Percentiles rank a stretch among this genome's conserved stretches.
These are phyloP conservation scores for Thereva nobilitata DNA, from an alignment of 2,888 invertebrate species.

Conservation along the genomic window DNA sequence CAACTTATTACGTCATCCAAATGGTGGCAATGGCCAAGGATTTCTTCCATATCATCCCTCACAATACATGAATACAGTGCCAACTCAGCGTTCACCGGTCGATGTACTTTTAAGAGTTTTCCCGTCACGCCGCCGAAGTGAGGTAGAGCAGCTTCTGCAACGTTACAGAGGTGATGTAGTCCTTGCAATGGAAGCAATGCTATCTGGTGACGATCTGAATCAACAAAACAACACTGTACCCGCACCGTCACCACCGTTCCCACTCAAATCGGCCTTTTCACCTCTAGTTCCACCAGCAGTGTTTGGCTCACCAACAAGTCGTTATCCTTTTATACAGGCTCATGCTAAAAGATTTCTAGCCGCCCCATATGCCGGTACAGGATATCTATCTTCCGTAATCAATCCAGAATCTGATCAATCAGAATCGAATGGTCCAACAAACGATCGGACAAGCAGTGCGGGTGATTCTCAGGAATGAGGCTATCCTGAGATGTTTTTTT, in stretches of 20 bases:
- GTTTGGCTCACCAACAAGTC: conserved; percentile 56
- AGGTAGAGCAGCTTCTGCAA: conserved; percentile 83
- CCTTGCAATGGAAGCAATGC: conserved; percentile 90
- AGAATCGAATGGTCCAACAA: conserved; percentile 57
- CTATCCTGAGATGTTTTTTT: too few relatives aligned
- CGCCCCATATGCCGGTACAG: conserved; percentile 82
- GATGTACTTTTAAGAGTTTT: conserved; percentile 89
- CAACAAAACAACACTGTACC: conserved; percentile 48
- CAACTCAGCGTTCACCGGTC: conserved; percentile 73
- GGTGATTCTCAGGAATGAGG: conserved; percentile 58
- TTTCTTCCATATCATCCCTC: conserved; percentile 59
- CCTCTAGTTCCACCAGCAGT: conserved; percentile 65
- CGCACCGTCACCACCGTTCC: conserved; percentile 54
- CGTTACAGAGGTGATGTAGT: conserved; percentile 87
- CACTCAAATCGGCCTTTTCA: conserved; percentile 73
- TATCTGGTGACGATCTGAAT: conserved; percentile 64
- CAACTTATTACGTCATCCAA: conserved; percentile 50
- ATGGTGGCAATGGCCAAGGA: conserved; percentile 54
- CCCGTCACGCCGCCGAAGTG: conserved; percentile 81
- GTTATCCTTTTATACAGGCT: conserved; percentile 62
- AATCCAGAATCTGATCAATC: conserved; percentile 56
- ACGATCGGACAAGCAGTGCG: conserved; percentile 55
- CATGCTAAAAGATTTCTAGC: conserved; percentile 77
- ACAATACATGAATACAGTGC: conserved; percentile 51
- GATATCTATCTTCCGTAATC: conserved; percentile 80